Conservation (phyloP, 2,797 vertebrate genomes). For the Melanotaenia boesemani region DNA sequence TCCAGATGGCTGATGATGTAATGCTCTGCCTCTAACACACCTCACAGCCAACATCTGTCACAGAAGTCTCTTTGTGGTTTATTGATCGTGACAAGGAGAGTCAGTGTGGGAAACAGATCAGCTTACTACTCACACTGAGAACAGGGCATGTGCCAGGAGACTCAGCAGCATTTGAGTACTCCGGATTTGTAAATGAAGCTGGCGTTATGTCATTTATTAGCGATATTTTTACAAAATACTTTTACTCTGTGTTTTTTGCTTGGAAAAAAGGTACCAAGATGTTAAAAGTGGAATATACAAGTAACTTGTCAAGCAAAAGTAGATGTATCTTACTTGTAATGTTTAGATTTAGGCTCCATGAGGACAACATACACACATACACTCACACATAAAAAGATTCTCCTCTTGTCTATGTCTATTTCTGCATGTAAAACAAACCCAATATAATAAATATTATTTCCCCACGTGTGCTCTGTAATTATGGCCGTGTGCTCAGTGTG, state of each 20-base stretch:
- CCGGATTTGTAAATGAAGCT: too few species aligned
- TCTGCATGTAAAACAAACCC: background rate
- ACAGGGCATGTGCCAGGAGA: conserved; percentile 36
- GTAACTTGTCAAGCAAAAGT: too few species aligned
- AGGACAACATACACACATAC: background rate
- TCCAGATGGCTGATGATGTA: conserved; percentile 67
- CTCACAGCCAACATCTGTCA: conserved; percentile 57
- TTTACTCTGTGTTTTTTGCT: too few species aligned
- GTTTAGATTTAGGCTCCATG: background rate
- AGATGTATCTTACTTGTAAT: background rate
- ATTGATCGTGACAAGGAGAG: conserved; percentile 52
- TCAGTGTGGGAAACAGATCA: conserved; percentile 74
- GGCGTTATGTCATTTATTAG: too few species aligned
- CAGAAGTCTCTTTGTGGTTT: conserved; percentile 53
- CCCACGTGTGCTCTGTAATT: conserved; percentile 18
- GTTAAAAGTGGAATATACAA: too few species aligned
- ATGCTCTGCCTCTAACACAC: conserved; percentile 49
- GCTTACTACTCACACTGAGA: conserved; percentile 43
- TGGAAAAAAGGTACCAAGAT: too few species aligned
- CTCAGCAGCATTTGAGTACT: conserved; percentile 36
- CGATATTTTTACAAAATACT: too few species aligned
- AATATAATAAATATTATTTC: background rate
- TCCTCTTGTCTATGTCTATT: background rate
- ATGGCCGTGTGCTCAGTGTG: conserved; percentile 26
- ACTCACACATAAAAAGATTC: background rate